Evolutionary conservation across 2,113 vertebrate species (phyloP).

Genomic region (Arothron firmamentum): DNA sequence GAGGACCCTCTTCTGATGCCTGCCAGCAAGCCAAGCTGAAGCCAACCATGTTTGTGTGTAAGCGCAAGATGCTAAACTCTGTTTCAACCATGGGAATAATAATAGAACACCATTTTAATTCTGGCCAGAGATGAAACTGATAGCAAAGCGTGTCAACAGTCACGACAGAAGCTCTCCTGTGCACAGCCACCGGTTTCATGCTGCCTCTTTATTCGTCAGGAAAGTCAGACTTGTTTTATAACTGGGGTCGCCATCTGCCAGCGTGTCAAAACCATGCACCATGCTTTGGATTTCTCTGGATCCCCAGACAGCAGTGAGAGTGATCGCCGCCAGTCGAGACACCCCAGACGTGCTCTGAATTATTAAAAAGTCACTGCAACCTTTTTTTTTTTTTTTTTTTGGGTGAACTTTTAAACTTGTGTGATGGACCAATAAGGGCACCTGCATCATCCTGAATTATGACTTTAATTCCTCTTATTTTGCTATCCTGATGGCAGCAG

Average conservation of each 20-base stretch:
- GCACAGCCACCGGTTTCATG: constrained; percentile 6
- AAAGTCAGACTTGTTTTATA: constrained; percentile 51
- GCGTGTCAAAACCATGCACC: constrained; percentile 40
- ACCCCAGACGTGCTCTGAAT: neutral
- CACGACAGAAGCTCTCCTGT: neutral
- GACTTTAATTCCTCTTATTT: neutral
- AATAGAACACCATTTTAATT: constrained; percentile 30
- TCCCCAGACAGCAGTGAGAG: neutral
- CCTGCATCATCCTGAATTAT: neutral
- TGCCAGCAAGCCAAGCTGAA: too few relatives aligned
- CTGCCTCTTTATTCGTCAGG: constrained; percentile 18
- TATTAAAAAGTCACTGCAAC: neutral
- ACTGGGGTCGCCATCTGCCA: constrained; percentile 51
- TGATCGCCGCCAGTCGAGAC: too few relatives aligned
- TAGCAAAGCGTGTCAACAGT: neutral
- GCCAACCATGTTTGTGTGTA: neutral
- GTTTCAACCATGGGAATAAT: constrained; percentile 16
- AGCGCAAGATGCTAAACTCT: constrained; percentile 48
- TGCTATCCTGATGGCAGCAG: neutral
- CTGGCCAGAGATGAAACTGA: constrained; percentile 5
- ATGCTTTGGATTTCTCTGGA: constrained; percentile 39
- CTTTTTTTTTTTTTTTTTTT: too few relatives aligned
- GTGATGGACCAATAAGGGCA: neutral
- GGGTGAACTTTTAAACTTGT: neutral
- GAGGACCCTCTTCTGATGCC: too few relatives aligned